phyloP scores from a whole-genome alignment of 1,140 invertebrate species.

The Riptortus pedestris region DNA sequence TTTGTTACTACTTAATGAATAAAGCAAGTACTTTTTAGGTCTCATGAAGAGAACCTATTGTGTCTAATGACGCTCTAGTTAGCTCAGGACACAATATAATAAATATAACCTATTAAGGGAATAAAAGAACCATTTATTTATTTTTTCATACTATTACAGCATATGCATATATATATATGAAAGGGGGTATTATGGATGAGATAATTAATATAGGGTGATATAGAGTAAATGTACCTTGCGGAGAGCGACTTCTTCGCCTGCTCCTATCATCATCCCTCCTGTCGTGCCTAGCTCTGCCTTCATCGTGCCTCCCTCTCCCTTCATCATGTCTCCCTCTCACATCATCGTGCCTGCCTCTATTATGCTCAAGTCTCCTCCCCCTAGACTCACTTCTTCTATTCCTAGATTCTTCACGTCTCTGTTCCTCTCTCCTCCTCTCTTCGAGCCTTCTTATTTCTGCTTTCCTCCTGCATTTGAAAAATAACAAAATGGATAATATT shows the following conservation, averaged over 20 bases:
- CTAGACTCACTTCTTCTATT: constrained; percentile 23
- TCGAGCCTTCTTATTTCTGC: constrained; percentile 15
- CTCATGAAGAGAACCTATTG: too few species aligned
- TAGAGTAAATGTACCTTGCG: neutral
- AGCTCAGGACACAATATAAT: too few species aligned
- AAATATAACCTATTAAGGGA: too few species aligned
- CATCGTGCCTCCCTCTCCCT: neutral
- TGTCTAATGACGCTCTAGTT: too few species aligned
- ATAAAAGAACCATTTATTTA: too few species aligned
- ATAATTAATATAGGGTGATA: too few species aligned
- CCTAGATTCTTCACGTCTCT: constrained; percentile 5
- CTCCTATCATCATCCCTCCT: constrained; percentile 27
- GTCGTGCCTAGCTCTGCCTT: neutral
- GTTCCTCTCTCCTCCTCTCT: constrained; percentile 17
- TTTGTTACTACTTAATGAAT: too few species aligned
- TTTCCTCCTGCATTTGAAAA: constrained; percentile 4
- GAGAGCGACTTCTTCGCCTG: constrained; percentile 28
- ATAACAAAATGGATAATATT: neutral
- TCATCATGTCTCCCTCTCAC: constrained; percentile 11
- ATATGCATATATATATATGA: too few species aligned
- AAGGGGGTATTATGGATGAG: too few species aligned
- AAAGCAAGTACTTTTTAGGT: too few species aligned
- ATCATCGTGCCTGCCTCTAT: constrained; percentile 1
- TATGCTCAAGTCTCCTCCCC: constrained; percentile 7
- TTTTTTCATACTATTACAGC: too few species aligned